Conservation (phyloP, 1,140 invertebrate genomes). For the Wiebesia pumilae region DNA sequence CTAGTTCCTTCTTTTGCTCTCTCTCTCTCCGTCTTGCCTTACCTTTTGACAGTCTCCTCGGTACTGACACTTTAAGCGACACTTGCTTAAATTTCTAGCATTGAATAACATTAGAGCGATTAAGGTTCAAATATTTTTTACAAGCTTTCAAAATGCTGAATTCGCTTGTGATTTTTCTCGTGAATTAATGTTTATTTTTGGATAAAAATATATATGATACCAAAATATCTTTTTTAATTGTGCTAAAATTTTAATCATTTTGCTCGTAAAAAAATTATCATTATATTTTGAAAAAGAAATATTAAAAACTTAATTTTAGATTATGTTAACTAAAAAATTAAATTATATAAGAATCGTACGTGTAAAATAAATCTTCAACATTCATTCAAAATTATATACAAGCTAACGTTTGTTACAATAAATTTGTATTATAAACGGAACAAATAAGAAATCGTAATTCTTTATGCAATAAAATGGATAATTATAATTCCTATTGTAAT, state of each 20-base stretch:
- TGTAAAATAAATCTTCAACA: too few relatives aligned
- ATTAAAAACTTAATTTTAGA: background rate
- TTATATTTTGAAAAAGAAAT: background rate
- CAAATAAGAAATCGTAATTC: too few relatives aligned
- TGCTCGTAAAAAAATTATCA: background rate
- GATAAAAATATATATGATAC: too few relatives aligned
- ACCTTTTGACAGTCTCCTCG: conserved; percentile 15
- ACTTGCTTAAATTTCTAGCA: conserved; percentile 28
- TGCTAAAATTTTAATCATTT: background rate
- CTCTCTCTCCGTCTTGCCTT: background rate
- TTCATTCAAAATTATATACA: too few relatives aligned
- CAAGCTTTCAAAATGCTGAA: background rate
- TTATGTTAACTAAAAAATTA: background rate
- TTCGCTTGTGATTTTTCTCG: background rate
- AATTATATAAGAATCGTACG: background rate
- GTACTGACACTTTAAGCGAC: background rate
- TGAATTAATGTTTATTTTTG: background rate
- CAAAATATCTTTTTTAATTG: background rate
- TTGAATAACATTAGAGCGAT: conserved; percentile 28
- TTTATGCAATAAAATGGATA: too few relatives aligned
- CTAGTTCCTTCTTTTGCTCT: background rate
- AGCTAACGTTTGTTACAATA: background rate
- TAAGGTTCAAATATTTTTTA: background rate
- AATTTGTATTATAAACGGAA: background rate
- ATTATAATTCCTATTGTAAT: background rate